phyloP scores from a whole-genome alignment of 1,140 invertebrate species.

The Maniola jurtina region DNA sequence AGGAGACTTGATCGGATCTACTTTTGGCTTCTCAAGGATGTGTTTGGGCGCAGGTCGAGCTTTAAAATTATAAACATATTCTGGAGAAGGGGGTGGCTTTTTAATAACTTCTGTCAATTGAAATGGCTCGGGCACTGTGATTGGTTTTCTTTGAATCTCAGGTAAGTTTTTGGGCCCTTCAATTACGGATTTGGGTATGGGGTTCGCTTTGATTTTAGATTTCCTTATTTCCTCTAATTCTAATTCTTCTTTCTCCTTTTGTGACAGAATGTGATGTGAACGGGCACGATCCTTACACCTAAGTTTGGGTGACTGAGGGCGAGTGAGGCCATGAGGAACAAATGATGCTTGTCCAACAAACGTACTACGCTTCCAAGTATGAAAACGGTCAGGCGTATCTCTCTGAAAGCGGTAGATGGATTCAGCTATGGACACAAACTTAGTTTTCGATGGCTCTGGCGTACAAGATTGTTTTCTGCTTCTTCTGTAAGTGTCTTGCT shows the following conservation, averaged over 20 bases:
- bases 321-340: slow-evolving; percentile 46
- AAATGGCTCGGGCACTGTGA: slow-evolving; percentile 66
- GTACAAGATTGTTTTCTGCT: slow-evolving; percentile 37
- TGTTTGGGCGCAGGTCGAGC: slow-evolving; percentile 67
- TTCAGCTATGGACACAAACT: slow-evolving; percentile 72
- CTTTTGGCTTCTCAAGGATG: slow-evolving; percentile 62
- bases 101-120: slow-evolving; percentile 66
- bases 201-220: slow-evolving; percentile 68
- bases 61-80: slow-evolving; percentile 52
- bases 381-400: slow-evolving; percentile 68
- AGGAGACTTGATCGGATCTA: slow-evolving; percentile 43
- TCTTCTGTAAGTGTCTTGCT: slow-evolving; percentile 45
- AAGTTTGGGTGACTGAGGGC: slow-evolving; percentile 64
- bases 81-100: slow-evolving; percentile 42
- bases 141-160: slow-evolving; percentile 55
- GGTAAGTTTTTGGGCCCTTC: slow-evolving; percentile 55
- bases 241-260: slow-evolving; percentile 66
- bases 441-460: slow-evolving; percentile 55
- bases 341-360: slow-evolving; percentile 40
- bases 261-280: slow-evolving; percentile 55
- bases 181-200: slow-evolving; percentile 64
- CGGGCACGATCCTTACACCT: slow-evolving; percentile 59
- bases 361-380: slow-evolving; percentile 44
- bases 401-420: slow-evolving; percentile 68
- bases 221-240: slow-evolving; percentile 67